Conservation (phyloP, 2,888 invertebrate genomes). For the Pachymerium ferrugineum region DNA sequence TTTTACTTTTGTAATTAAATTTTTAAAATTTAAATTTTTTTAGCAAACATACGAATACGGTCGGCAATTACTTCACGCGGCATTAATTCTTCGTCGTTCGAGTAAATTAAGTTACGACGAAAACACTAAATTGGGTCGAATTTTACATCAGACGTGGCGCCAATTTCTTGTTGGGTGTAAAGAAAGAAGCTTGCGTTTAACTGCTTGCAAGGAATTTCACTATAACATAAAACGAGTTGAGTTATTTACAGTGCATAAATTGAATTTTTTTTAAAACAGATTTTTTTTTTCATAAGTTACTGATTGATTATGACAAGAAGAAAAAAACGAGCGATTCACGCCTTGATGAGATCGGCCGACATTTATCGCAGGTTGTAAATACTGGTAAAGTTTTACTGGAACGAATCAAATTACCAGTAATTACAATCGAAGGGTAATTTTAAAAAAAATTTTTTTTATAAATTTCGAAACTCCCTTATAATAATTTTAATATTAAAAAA, state of each 20-base stretch:
- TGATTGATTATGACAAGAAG: background rate
- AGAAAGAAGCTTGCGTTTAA: slow-evolving; percentile 67
- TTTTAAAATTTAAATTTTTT: background rate
- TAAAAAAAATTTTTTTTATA: slow-evolving; percentile 6
- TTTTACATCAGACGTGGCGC: slow-evolving; percentile 63
- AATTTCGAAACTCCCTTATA: background rate
- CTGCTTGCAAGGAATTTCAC: slow-evolving; percentile 53
- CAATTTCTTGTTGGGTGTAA: slow-evolving; percentile 63
- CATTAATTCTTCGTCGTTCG: slow-evolving; percentile 64
- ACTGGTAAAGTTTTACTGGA: slow-evolving; percentile 32
- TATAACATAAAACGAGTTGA: background rate
- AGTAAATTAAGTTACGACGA: slow-evolving; percentile 59
- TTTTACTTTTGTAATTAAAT: background rate
- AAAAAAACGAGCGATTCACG: background rate
- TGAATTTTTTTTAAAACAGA: background rate
- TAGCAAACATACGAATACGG: slow-evolving; percentile 78
- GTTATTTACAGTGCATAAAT: background rate
- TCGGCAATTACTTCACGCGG: slow-evolving; percentile 68
- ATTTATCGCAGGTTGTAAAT: background rate
- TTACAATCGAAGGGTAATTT: slow-evolving; percentile 32
- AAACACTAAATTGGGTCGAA: slow-evolving; percentile 55
- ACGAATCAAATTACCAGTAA: slow-evolving; percentile 33
- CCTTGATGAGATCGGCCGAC: background rate
- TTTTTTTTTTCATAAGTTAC: background rate
- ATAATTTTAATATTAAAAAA: background rate